Percentiles rank a stretch among this genome's conserved stretches.
Evolutionary conservation across 2,888 invertebrate species (phyloP).

Genomic region (Nomada fabriciana): DNA sequence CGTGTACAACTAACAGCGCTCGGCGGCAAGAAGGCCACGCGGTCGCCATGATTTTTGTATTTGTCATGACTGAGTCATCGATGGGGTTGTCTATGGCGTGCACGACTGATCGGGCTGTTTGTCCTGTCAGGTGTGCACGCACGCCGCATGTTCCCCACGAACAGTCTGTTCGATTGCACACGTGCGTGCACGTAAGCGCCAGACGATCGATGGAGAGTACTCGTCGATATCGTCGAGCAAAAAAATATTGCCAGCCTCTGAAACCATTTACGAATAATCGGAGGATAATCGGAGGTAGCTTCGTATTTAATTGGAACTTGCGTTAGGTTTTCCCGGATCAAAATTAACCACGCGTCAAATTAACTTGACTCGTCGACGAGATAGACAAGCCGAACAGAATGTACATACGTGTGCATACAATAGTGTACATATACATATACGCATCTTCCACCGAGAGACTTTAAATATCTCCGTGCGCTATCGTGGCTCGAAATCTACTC

Average conservation of each 20-base stretch:
- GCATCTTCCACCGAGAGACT: neutral
- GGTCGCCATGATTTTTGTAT: slow-evolving; percentile 19
- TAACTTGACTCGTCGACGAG: too few relatives aligned
- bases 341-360: too few relatives aligned
- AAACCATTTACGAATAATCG: too few relatives aligned
- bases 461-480: neutral
- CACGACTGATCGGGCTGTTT: slow-evolving; percentile 64
- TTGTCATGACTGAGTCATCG: slow-evolving; percentile 62
- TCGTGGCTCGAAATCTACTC: slow-evolving; percentile 1
- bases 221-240: slow-evolving; percentile 11
- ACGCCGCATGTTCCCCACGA: slow-evolving; percentile 22
- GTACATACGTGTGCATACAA: too few relatives aligned
- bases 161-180: slow-evolving; percentile 44
- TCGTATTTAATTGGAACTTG: too few relatives aligned
- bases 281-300: too few relatives aligned
- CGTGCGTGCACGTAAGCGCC: slow-evolving; percentile 41
- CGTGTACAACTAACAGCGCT: neutral
- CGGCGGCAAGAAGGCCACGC: neutral
- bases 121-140: slow-evolving; percentile 54
- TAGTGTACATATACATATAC: too few relatives aligned
- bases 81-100: slow-evolving; percentile 66
- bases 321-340: too few relatives aligned
- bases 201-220: neutral
- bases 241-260: too few relatives aligned
- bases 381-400: too few relatives aligned